Evolutionary conservation across 1,140 invertebrate species (phyloP).

Genomic region (Heliconius hermathena): DNA sequence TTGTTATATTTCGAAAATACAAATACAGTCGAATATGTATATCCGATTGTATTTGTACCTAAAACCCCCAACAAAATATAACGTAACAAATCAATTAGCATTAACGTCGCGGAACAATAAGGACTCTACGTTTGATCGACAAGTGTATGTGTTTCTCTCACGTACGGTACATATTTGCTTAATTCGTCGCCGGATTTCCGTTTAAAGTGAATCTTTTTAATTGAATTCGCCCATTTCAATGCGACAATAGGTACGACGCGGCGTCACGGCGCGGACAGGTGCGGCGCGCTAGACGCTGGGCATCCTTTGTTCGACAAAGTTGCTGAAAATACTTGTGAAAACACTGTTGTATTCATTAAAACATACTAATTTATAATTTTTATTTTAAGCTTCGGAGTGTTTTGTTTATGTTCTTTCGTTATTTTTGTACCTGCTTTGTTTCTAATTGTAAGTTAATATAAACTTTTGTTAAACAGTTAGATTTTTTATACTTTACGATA

Average conservation of each 20-base stretch:
- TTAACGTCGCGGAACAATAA: background rate
- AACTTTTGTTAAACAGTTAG: too few relatives aligned
- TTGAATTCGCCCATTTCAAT: constrained; percentile 24
- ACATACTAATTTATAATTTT: background rate
- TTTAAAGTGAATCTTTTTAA: constrained; percentile 22
- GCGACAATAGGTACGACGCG: background rate
- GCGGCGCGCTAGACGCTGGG: background rate
- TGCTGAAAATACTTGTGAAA: background rate
- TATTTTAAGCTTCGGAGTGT: background rate
- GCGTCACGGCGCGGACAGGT: background rate
- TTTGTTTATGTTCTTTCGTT: background rate
- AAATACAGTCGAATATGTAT: too few relatives aligned
- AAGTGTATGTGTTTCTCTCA: background rate
- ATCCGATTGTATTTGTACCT: too few relatives aligned
- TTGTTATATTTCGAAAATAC: too few relatives aligned
- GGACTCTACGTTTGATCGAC: background rate
- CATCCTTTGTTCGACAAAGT: background rate
- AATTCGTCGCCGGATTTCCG: constrained; percentile 20
- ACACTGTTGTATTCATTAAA: constrained; percentile 7
- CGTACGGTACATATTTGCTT: background rate
- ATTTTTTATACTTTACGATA: too few relatives aligned
- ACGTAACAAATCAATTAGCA: background rate
- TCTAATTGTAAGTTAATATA: too few relatives aligned
- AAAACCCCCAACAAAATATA: background rate
- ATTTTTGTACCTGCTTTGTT: background rate